phyloP scores from a whole-genome alignment of 1,140 invertebrate genomes.

The Camponotus vicinus region DNA sequence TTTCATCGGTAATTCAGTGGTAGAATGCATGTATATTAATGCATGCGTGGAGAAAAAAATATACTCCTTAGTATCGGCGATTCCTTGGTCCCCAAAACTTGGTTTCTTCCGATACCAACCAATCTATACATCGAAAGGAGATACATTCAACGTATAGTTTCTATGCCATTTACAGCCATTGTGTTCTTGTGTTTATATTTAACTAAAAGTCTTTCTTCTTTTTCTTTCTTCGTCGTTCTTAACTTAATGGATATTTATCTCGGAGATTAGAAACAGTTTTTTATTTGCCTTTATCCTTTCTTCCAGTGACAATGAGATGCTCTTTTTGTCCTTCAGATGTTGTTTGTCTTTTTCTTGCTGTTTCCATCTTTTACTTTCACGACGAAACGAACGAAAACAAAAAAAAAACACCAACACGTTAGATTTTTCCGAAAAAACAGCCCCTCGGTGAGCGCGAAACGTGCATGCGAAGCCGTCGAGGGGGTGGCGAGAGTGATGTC shows the following conservation, averaged over 20 bases:
- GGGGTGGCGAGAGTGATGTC: constrained; percentile 70
- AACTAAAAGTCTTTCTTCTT: background rate
- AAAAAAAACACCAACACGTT: constrained; percentile 61
- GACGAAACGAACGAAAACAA: background rate
- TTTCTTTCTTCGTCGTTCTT: background rate
- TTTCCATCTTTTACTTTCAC: background rate
- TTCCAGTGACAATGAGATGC: background rate
- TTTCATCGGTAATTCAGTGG: no score
- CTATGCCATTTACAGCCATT: background rate
- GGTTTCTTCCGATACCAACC: background rate
- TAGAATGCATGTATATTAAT: background rate
- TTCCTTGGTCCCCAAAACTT: background rate
- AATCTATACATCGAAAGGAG: background rate
- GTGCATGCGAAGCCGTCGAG: constrained; percentile 47
- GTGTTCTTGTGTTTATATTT: no score
- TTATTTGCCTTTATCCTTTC: background rate
- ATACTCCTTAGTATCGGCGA: background rate
- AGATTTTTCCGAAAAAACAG: constrained; percentile 44
- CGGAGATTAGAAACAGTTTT: background rate
- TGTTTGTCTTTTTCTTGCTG: background rate
- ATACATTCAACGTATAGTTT: background rate
- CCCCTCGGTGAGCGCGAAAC: constrained; percentile 68
- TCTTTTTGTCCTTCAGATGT: background rate
- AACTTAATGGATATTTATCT: background rate
- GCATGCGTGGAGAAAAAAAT: background rate